A percentile compares a stretch with the other conserved stretches of the same genome.
These are phyloP conservation scores for Acridotheres tristis DNA, from an alignment of 2,797 vertebrate genomes.

Conservation along the genomic window DNA sequence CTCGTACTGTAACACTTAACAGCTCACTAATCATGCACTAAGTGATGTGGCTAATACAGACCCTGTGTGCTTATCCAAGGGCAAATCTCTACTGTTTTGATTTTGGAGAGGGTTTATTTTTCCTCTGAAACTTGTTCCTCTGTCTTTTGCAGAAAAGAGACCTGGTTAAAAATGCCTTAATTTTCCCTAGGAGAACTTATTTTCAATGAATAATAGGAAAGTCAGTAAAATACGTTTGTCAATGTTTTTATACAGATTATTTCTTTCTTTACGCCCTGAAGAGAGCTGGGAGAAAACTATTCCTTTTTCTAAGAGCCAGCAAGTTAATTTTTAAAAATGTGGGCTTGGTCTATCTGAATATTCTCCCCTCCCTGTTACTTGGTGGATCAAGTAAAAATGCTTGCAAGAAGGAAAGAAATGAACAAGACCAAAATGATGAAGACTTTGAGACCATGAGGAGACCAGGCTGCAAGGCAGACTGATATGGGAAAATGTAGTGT, in stretches of 20 bases:
- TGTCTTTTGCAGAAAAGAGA: not conserved
- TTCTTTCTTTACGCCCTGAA: not conserved
- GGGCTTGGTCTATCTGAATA: not conserved
- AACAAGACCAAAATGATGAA: constrained; percentile 6
- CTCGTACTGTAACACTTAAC: not conserved
- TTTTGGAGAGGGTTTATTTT: not conserved
- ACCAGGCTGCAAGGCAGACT: constrained; percentile 42
- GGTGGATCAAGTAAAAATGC: not conserved
- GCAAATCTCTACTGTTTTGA: not conserved
- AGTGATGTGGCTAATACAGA: not conserved
- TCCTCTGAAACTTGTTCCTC: not conserved
- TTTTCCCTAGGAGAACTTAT: not conserved
- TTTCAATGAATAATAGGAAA: not conserved
- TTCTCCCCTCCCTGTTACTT: not conserved
- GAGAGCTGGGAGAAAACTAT: not conserved
- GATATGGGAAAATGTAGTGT: constrained; percentile 66
- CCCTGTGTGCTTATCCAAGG: not conserved
- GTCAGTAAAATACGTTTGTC: not conserved
- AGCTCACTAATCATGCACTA: not conserved
- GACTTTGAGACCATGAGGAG: not conserved
- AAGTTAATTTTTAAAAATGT: not conserved
- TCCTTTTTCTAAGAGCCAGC: not conserved
- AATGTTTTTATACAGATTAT: not conserved
- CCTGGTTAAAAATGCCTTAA: not conserved
- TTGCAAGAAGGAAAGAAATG: constrained; percentile 27